Evolutionary conservation across 1,140 invertebrate genomes (phyloP), one percentile per base, ranked within the genome.

Genomic region (Hypsibius dujardini): DNA sequence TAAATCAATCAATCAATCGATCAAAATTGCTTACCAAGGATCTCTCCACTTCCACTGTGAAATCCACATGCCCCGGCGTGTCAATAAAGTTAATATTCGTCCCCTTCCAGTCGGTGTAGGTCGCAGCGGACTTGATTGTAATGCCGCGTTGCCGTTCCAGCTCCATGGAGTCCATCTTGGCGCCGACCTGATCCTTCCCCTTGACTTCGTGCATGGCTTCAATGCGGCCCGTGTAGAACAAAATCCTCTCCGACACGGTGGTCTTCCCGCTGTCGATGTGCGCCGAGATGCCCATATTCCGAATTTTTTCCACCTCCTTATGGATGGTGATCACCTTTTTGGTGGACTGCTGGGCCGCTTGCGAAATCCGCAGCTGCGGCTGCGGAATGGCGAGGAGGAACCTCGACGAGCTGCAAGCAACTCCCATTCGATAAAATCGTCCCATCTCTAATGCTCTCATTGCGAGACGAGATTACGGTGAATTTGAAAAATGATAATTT

Each of bases 251-350:
- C 1, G 96, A 98, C 40, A 99, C 82, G 12, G 96, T 99, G 12
- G 96, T 99, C 83, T 99, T 99, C 0, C 96, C 96, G 70, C 93
- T 97, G 82, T 99, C 96, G 77, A 99, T 99, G 78, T 99, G 96
- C 70, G 96, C 96, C 1, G 95, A 99, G 76, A 99, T 98, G 74
- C 96, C 96, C 77, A 98, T 97, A 80, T 98, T 98, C 74, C 95
- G 81, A 72, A 98, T 91, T 77, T 85, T 88, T 75, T 90, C 88
- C 72, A 93, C 72, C 59, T 47, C 70, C 42, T 70, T 70, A 42
- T 67, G 62, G 62, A 67, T 67, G 62, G 42, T 42, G 62, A 67
- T 67, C 7, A 42, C 42, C 42, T 67, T 67, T 42, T 67, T 67
- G 7, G 7, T 42, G 42, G 62, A n/a, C n/a, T n/a, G n/a, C n/a